These are phyloP conservation scores for Columba guinea DNA, from an alignment of 2,797 vertebrate species.

Conservation along the genomic window DNA sequence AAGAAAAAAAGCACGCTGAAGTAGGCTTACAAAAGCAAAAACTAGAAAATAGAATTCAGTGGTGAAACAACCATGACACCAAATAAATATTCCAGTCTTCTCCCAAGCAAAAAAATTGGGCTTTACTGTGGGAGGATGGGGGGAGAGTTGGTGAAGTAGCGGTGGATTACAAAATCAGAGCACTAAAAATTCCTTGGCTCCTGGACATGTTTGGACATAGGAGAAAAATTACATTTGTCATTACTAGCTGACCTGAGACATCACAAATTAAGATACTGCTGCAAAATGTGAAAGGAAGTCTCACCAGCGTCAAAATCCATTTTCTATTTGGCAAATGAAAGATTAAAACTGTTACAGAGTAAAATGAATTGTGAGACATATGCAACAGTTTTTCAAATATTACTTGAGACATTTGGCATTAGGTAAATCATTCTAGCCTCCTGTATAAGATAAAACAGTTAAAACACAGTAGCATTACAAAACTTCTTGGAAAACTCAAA, in stretches of 20 bases:
- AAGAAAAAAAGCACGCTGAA: neutral
- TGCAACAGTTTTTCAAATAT: conserved; percentile 1
- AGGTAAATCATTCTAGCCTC: neutral
- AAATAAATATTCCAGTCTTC: neutral
- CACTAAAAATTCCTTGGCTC: neutral
- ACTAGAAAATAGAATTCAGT: neutral
- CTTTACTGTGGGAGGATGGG: neutral
- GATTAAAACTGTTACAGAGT: conserved; percentile 1
- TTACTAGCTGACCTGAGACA: neutral
- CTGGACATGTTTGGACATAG: neutral
- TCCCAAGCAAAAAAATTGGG: neutral
- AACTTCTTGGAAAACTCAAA: neutral
- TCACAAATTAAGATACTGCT: conserved; percentile 31
- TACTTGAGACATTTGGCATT: conserved; percentile 1
- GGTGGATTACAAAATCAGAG: neutral
- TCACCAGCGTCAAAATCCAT: conserved; percentile 29
- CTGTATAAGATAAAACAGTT: neutral
- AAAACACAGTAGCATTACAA: neutral
- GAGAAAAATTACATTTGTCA: conserved; percentile 12
- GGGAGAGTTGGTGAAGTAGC: rapidly evolving
- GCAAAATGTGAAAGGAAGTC: conserved; percentile 17
- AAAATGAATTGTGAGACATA: conserved; percentile 35
- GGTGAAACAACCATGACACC: neutral
- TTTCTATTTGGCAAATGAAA: conserved; percentile 18
- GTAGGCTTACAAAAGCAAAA: neutral